Conservation (phyloP, 2,888 invertebrate species). For the Leptura quadrifasciata region DNA sequence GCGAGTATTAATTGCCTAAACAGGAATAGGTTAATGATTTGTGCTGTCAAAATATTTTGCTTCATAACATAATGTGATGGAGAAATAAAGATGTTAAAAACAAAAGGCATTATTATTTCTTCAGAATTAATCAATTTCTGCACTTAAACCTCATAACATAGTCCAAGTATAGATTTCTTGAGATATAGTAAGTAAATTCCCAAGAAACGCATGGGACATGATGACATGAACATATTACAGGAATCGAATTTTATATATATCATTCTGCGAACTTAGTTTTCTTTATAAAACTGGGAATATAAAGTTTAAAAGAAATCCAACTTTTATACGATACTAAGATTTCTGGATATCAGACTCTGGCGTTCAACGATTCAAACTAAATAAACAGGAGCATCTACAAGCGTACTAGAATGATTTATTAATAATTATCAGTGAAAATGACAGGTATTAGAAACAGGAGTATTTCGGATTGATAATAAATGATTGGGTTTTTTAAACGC, state of each 20-base stretch:
- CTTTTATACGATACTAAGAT: not conserved
- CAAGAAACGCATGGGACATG: not conserved
- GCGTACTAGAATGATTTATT: not conserved
- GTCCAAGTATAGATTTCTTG: not conserved
- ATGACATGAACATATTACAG: not conserved
- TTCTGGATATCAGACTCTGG: not conserved
- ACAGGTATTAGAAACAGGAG: conserved; percentile 7
- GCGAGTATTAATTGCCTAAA: no score
- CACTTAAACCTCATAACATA: not conserved
- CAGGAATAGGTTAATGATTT: no score
- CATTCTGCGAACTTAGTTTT: not conserved
- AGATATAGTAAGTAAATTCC: not conserved
- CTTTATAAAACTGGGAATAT: not conserved
- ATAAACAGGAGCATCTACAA: not conserved
- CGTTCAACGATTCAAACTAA: not conserved
- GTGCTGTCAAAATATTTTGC: no score
- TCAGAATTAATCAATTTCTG: not conserved
- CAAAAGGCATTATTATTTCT: no score
- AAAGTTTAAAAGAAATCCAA: not conserved
- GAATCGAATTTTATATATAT: not conserved
- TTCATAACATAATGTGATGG: no score
- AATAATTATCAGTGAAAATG: not conserved
- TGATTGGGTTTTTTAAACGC: not conserved
- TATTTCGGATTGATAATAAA: not conserved
- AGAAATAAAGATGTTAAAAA: no score